Base-by-base conservation (phyloP, 2,888 invertebrate species). In the Mycalesis mineus region DNA sequence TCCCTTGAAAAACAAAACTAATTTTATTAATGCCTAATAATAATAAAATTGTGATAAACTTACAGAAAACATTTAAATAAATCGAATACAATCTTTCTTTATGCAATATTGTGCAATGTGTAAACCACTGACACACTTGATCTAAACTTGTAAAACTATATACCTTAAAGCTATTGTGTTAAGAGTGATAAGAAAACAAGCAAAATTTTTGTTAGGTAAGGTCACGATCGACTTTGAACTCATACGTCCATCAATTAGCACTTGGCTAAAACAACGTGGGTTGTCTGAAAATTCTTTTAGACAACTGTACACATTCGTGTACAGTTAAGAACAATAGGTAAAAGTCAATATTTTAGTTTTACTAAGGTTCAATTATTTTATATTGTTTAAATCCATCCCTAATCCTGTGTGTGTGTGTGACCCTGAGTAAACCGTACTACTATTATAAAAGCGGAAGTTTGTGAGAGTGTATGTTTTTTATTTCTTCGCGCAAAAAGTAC, bases 231-330 rank as follows among this genome's bases (percentile, higher is more conserved):
- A 79, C 22, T 78, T 77, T 70, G 73, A 73, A 65, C 71, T 71
- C 72, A 70, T 64, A 62, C 37, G 58, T 62, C 71, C 65, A 71
- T 71, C 72, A 78, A 78, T 84, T 83, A 84, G 71, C 74, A 61
- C 52, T 29, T 52, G 33, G 47, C 66, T 64, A 66, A 66, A 68
- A 64, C 63, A 64, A 71, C 68, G 63, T 63, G 53, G 62, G 69
- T 37, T 53, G 66, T 62, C 53, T 60, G 37, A 61, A 65, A 1
- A 39, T 15, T 51, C 15, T 51, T 14, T 9, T 36, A 7, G 15
- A n/a, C n/a, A n/a, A n/a, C n/a, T n/a, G n/a, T n/a, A n/a, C n/a
- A n/a, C n/a, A 15, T 11, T 17, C 36, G 17, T 37, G 44, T 53
- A 53, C 44, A 53, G 28, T 53, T 28, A 9, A 4, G 11, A 36